phyloP scores from a whole-genome alignment of 2,113 vertebrate genomes.

The Mus pahari region DNA sequence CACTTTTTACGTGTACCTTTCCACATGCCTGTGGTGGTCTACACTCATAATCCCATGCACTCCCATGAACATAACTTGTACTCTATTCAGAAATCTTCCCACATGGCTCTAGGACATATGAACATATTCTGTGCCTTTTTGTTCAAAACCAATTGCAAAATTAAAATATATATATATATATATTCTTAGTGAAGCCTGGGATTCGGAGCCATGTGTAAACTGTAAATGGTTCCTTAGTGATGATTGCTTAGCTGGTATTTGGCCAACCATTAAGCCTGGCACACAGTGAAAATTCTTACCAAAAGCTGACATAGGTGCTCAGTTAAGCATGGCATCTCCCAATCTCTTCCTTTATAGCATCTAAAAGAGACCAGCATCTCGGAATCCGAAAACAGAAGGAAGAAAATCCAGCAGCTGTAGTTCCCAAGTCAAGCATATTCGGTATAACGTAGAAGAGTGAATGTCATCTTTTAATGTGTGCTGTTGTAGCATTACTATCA shows the following conservation, averaged over 20 bases:
- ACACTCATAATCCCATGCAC: no score
- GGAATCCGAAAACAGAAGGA: background rate
- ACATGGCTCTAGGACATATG: background rate
- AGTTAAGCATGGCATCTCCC: background rate
- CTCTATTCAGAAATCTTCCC: background rate
- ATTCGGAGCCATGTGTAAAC: background rate
- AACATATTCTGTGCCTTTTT: background rate
- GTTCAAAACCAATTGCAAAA: conserved; percentile 22
- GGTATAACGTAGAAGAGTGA: background rate
- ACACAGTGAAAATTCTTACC: background rate
- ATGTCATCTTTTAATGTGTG: background rate
- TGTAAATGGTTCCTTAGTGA: background rate
- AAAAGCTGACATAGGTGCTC: background rate
- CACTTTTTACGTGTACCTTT: background rate
- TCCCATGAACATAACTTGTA: background rate
- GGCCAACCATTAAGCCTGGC: background rate
- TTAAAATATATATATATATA: background rate
- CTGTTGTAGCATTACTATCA: background rate
- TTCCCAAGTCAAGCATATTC: background rate
- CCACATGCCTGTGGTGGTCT: no score
- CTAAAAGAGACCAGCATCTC: background rate
- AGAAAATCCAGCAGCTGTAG: background rate
- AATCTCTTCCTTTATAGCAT: background rate
- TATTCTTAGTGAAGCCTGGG: background rate
- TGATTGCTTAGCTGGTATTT: background rate